These are phyloP conservation scores for Myotis davidii DNA, from an alignment of 2,113 vertebrate genomes.

Conservation along the genomic window DNA sequence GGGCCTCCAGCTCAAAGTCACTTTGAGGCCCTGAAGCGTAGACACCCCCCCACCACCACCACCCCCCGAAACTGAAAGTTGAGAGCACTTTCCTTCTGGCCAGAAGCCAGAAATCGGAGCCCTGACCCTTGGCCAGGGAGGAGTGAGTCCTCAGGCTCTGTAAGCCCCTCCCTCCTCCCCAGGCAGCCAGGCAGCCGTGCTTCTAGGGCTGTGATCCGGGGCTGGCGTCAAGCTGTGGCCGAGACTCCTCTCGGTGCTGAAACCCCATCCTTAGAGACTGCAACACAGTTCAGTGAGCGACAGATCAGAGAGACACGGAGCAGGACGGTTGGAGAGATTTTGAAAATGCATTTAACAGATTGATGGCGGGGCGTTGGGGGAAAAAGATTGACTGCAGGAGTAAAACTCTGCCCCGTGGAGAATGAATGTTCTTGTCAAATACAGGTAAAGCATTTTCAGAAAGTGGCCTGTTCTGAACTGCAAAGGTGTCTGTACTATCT, in stretches of 20 bases:
- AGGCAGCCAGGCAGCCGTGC: background rate
- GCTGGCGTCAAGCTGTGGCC: rapidly evolving
- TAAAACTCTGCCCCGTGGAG: background rate
- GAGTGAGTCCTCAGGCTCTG: background rate
- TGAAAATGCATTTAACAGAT: background rate
- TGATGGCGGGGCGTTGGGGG: background rate
- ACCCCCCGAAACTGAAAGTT: background rate
- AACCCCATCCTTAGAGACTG: background rate
- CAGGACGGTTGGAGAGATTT: background rate
- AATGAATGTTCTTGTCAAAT: background rate
- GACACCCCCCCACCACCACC: background rate
- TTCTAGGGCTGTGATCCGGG: background rate
- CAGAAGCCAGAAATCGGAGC: background rate
- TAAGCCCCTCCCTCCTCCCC: background rate
- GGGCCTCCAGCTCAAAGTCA: background rate
- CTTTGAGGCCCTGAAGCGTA: background rate
- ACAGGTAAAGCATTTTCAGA: background rate
- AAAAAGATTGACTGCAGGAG: too few relatives aligned
- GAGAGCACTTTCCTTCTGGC: background rate
- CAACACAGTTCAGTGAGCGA: background rate
- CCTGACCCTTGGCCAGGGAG: background rate
- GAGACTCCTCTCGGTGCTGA: background rate
- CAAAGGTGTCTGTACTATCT: background rate
- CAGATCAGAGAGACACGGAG: background rate
- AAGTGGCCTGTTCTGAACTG: background rate